Evolutionary conservation across 2,797 vertebrate species (phyloP).

Genomic region (Paedocypris micromegethes): DNA sequence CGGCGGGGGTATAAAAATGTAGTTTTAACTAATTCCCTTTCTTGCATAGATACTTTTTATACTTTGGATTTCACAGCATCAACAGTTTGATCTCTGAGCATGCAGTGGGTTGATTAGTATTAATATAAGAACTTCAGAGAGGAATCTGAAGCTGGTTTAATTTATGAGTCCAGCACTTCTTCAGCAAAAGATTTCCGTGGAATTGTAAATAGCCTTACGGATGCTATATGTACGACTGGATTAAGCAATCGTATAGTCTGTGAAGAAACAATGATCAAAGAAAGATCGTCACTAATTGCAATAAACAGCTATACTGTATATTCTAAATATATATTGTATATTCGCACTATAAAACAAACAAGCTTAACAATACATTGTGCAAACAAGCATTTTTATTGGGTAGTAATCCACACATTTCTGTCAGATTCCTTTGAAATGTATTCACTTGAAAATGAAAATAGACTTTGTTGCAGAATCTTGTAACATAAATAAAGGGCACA

Average conservation of each 20-base stretch:
- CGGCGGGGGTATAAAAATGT: no score
- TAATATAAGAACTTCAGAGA: conserved; percentile 73
- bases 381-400: neutral
- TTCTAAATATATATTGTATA: no score
- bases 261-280: no score
- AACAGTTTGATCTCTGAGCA: conserved; percentile 66
- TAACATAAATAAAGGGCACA: conserved; percentile 88
- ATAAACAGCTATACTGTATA: no score
- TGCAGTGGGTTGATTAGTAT: conserved; percentile 70
- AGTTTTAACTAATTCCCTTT: no score
- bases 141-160: conserved; percentile 69
- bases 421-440: conserved; percentile 91
- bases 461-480: conserved; percentile 99
- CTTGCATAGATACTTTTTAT: no score
- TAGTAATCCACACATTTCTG: conserved; percentile 18
- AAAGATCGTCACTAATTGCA: no score
- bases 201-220: conserved; percentile 55
- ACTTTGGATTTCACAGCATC: conserved; percentile 50
- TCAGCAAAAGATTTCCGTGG: conserved; percentile 51
- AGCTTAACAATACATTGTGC: neutral
- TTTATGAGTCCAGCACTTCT: conserved; percentile 68
- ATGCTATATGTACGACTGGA: neutral
- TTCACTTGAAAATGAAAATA: conserved; percentile 99
- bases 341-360: no score
- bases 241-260: no score